Base-by-base conservation (phyloP, 1,140 invertebrate species). In the Magallana gigas region DNA sequence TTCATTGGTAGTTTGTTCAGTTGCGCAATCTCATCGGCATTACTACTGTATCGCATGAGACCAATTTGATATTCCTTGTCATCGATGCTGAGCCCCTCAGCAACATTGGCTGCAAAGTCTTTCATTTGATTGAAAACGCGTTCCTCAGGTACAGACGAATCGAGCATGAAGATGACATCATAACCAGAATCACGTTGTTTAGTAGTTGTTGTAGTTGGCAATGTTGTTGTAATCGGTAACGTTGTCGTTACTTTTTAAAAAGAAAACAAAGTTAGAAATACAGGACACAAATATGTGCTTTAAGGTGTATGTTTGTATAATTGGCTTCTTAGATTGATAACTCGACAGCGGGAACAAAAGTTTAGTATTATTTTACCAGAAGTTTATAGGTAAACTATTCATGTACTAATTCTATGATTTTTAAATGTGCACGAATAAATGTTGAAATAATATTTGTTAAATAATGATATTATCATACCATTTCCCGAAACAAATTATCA, bases 91-190 rank as follows among this genome's bases (percentile, higher is more conserved):
- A 90, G 85, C 29, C 86, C 48, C n/a, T 76, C 60, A 6, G 90
- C 84, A 81, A 92, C 89, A 3, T 87, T 85, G 83, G 88, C 87
- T 1, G 90, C 81, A 68, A 90, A 92, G 48, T 90, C 85, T 58
- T 88, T 84, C 87, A 91, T 90, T 80, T 88, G 83, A 48, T 88
- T 57, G 81, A 92, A 92, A 12, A 62, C 60, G 23, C 23, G 11
- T 12, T 85, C 85, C n/a, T 14, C 16, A 7, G 71, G 85, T 57
- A 91, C 92, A 11, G 92, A 90, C 4, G 91, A 90, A 85, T 93
- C 92, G 59, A 93, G 23, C 85, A 92, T 90, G 23, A 93, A 85
- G 11, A 93, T 80, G 29, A 93, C 48, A 94, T 95, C 89, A 81
- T 87, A 87, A 23, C 92, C 92, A 18, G 88, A 89, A 0, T 91